These are phyloP conservation scores for Acrossocheilus fasciatus DNA, from an alignment of 2,797 vertebrate species.

Conservation along the genomic window DNA sequence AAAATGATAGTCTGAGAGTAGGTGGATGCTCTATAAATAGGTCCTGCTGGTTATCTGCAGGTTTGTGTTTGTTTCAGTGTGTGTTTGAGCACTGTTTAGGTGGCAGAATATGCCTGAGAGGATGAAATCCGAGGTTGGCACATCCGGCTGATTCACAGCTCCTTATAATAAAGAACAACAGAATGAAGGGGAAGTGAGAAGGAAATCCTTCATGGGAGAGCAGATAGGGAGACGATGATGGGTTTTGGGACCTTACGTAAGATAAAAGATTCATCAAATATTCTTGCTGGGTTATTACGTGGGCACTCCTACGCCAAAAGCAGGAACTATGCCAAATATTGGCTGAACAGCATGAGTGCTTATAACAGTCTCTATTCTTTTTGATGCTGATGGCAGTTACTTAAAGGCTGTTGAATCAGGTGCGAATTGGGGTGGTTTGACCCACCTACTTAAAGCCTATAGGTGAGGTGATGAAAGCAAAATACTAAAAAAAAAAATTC, in stretches of 20 bases:
- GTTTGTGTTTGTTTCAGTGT: constrained; percentile 28
- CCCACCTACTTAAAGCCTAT: not conserved
- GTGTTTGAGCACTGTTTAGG: constrained; percentile 33
- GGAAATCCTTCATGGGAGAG: constrained; percentile 40
- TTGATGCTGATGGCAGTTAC: not conserved
- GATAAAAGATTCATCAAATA: constrained; percentile 34
- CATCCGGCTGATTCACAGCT: constrained; percentile 44
- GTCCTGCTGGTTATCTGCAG: constrained; percentile 17
- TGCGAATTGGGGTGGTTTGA: not conserved
- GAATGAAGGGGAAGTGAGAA: constrained; percentile 17
- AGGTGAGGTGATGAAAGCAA: not conserved
- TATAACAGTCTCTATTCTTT: not conserved
- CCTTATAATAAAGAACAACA: constrained; percentile 37
- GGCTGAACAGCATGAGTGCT: constrained; percentile 9
- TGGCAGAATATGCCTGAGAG: constrained; percentile 30
- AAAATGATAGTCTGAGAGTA: constrained; percentile 24
- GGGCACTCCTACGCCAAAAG: constrained; percentile 25
- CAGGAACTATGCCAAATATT: constrained; percentile 23
- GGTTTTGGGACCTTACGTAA: constrained; percentile 47
- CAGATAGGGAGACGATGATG: constrained; percentile 14
- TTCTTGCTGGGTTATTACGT: constrained; percentile 29
- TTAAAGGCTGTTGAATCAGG: not conserved
- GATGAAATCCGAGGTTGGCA: constrained; percentile 36
- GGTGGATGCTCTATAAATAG: constrained; percentile 37
- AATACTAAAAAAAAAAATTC: not conserved